Evolutionary conservation across 2,888 invertebrate species (phyloP).

Genomic region (Pheosia gnoma): DNA sequence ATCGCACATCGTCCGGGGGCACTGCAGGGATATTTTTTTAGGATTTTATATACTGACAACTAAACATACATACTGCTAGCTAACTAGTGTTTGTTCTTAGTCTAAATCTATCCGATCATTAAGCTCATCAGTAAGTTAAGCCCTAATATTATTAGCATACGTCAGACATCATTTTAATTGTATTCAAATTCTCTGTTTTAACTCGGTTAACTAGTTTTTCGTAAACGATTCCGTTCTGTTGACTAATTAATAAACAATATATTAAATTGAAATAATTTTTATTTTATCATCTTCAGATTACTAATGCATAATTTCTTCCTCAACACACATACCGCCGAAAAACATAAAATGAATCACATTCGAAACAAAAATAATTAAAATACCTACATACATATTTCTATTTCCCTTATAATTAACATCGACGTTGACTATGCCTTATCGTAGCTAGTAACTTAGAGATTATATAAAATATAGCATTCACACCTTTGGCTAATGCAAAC

Average conservation of each 20-base stretch:
- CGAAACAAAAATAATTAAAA: constrained; percentile 1
- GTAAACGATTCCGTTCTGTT: constrained; percentile 57
- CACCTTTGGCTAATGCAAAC: constrained; percentile 29
- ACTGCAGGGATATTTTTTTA: too few relatives aligned
- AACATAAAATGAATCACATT: constrained; percentile 9
- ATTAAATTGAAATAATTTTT: constrained; percentile 45
- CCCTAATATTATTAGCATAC: too few relatives aligned
- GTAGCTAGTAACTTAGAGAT: constrained; percentile 4
- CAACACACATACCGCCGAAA: constrained; percentile 17
- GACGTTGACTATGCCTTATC: constrained; percentile 28
- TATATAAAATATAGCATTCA: constrained; percentile 22
- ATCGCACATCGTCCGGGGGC: neutral
- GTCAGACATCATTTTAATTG: too few relatives aligned
- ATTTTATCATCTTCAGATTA: constrained; percentile 39
- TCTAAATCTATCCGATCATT: too few relatives aligned
- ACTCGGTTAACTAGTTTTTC: constrained; percentile 27
- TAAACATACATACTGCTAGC: too few relatives aligned
- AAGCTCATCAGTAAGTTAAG: too few relatives aligned
- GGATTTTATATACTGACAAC: too few relatives aligned
- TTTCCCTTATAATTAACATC: constrained; percentile 1
- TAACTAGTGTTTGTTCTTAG: too few relatives aligned
- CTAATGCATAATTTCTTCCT: neutral
- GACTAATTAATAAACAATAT: constrained; percentile 67
- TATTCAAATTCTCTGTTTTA: neutral
- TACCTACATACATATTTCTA: neutral